A percentile compares a stretch with the other conserved stretches of the same genome.
Conservation (phyloP, 2,113 vertebrate genomes). For the Puntigrus tetrazona region DNA sequence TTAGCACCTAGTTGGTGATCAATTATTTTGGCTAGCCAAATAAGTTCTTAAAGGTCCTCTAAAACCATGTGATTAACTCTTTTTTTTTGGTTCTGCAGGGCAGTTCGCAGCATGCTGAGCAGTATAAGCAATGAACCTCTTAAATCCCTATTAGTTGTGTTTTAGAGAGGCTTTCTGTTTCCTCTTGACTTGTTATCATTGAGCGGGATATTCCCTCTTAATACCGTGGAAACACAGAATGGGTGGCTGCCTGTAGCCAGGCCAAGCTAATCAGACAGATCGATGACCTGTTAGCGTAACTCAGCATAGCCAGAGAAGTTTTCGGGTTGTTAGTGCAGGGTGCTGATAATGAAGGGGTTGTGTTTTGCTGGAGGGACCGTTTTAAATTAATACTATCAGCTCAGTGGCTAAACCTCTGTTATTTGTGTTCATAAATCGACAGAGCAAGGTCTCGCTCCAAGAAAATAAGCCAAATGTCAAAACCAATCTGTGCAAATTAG, state of each 20-base stretch:
- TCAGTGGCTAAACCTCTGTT: conserved; percentile 5
- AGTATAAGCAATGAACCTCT: background rate
- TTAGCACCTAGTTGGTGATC: background rate
- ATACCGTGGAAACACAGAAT: background rate
- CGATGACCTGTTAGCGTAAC: background rate
- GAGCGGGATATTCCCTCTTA: conserved; percentile 10
- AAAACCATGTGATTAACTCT: background rate
- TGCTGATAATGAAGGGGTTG: background rate
- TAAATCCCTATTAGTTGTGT: conserved; percentile 8
- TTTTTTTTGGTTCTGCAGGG: background rate
- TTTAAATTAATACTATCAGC: conserved; percentile 21
- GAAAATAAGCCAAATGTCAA: conserved; percentile 18
- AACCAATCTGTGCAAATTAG: conserved; percentile 18
- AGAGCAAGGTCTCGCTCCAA: conserved; percentile 20
- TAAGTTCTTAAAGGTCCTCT: background rate
- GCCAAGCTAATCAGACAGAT: conserved; percentile 2
- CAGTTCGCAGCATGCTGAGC: background rate
- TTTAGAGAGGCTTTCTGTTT: background rate
- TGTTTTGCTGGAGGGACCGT: background rate
- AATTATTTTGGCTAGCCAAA: background rate
- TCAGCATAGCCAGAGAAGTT: background rate
- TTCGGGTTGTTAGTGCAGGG: background rate
- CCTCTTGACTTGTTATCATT: background rate
- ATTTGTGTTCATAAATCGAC: conserved; percentile 32
- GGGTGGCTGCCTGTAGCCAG: background rate